A percentile compares a stretch with the other conserved stretches of the same genome.
Conservation (phyloP, 2,113 vertebrate genomes). For the Excalfactoria chinensis region DNA sequence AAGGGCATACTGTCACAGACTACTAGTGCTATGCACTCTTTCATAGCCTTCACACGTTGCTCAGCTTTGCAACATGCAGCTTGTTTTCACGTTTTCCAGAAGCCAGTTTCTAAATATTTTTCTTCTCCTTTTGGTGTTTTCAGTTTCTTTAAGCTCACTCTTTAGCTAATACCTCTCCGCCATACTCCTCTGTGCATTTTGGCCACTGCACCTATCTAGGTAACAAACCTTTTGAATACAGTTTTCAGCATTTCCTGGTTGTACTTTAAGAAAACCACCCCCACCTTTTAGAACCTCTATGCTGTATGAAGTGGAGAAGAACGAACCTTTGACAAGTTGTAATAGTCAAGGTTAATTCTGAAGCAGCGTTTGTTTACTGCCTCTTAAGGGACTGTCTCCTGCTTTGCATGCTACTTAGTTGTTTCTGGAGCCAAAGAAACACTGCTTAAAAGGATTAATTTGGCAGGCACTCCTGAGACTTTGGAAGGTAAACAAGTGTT, state of each 20-base stretch:
- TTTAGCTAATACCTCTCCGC: neutral
- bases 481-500: constrained; percentile 84
- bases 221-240: neutral
- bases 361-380: constrained; percentile 25
- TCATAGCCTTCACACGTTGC: neutral
- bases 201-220: neutral
- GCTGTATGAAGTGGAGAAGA: neutral
- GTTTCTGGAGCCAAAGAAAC: constrained; percentile 76
- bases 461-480: constrained; percentile 79
- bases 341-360: constrained; percentile 69
- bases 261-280: neutral
- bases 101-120: neutral
- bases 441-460: constrained; percentile 82
- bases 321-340: neutral
- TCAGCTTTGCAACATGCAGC: neutral
- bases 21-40: neutral
- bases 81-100: neutral
- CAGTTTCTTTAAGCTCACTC: neutral
- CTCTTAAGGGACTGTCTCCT: constrained; percentile 67
- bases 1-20: neutral
- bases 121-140: neutral
- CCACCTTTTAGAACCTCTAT: neutral
- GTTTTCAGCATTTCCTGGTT: neutral
- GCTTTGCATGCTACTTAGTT: constrained; percentile 74
- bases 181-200: neutral